Evolutionary conservation across 2,888 invertebrate species (phyloP).

Genomic region (Cantharis flavilabris): DNA sequence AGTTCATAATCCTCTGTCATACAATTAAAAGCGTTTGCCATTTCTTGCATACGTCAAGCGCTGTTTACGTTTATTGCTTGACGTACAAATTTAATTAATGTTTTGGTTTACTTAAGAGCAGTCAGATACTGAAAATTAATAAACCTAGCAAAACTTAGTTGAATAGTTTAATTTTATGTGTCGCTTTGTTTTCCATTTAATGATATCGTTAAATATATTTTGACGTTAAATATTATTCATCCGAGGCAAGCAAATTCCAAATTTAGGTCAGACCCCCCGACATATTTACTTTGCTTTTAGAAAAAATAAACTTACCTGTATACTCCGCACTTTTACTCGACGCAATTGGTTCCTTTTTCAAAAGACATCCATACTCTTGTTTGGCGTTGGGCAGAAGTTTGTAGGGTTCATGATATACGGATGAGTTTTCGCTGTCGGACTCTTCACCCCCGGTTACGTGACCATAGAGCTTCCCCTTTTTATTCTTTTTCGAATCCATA

Average conservation of each 20-base stretch:
- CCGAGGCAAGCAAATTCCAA: not conserved
- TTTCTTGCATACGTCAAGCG: slow-evolving; percentile 32
- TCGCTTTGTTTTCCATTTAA: slow-evolving; percentile 12
- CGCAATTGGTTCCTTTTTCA: slow-evolving; percentile 58
- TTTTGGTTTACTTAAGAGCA: slow-evolving; percentile 28
- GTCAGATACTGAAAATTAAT: slow-evolving; percentile 28
- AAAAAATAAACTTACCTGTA: slow-evolving; percentile 48
- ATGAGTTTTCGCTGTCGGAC: slow-evolving; percentile 62
- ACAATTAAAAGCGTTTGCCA: slow-evolving; percentile 31
- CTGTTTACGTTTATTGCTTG: slow-evolving; percentile 34
- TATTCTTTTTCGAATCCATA: slow-evolving; percentile 50
- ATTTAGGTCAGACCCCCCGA: not conserved
- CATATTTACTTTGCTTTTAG: not conserved
- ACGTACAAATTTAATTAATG: slow-evolving; percentile 40
- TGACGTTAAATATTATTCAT: not conserved
- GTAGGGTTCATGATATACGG: slow-evolving; percentile 63
- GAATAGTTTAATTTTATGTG: slow-evolving; percentile 14
- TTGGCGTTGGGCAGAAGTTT: slow-evolving; percentile 58
- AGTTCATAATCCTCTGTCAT: slow-evolving; percentile 37
- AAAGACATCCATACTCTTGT: slow-evolving; percentile 58
- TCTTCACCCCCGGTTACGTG: slow-evolving; percentile 57
- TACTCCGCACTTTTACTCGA: slow-evolving; percentile 62
- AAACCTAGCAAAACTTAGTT: slow-evolving; percentile 20
- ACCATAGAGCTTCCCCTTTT: slow-evolving; percentile 56
- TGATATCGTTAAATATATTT: slow-evolving; percentile 2